Percentiles rank a stretch among this genome's conserved stretches.
Evolutionary conservation across 2,888 invertebrate genomes (phyloP).

Genomic region (Heliothis peltigera): DNA sequence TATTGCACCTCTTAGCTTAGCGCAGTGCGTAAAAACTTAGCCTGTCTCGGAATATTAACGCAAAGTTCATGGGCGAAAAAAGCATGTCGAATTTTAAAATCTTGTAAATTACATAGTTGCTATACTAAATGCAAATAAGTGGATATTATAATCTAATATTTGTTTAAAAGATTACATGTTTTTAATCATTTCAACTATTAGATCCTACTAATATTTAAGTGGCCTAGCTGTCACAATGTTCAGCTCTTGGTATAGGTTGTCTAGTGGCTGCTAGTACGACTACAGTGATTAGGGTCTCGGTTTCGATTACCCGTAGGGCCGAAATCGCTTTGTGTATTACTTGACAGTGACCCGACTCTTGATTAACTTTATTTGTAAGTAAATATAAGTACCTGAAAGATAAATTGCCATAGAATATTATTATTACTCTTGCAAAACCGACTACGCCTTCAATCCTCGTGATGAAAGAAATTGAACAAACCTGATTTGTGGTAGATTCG

Average conservation of each 20-base stretch:
- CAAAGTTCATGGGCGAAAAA: constrained; percentile 55
- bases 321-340: no score
- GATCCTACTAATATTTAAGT: no score
- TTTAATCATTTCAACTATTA: no score
- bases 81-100: constrained; percentile 51
- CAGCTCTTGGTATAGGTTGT: no score
- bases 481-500: constrained; percentile 23
- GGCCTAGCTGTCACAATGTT: no score
- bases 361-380: no score
- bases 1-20: constrained; percentile 41
- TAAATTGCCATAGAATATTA: background rate
- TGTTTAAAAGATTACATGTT: no score
- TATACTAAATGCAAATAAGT: background rate
- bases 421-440: constrained; percentile 35
- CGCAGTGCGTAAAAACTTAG: constrained; percentile 53
- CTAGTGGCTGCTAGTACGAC: no score
- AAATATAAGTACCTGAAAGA: background rate
- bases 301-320: no score
- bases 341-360: no score
- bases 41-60: constrained; percentile 28
- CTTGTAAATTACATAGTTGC: constrained; percentile 22
- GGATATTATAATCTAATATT: no score
- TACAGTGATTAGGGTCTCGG: no score
- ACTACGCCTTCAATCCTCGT: background rate
- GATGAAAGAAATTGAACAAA: constrained; percentile 29